phyloP scores from a whole-genome alignment of 2,888 invertebrate species.

The Pherbina coryleti region DNA sequence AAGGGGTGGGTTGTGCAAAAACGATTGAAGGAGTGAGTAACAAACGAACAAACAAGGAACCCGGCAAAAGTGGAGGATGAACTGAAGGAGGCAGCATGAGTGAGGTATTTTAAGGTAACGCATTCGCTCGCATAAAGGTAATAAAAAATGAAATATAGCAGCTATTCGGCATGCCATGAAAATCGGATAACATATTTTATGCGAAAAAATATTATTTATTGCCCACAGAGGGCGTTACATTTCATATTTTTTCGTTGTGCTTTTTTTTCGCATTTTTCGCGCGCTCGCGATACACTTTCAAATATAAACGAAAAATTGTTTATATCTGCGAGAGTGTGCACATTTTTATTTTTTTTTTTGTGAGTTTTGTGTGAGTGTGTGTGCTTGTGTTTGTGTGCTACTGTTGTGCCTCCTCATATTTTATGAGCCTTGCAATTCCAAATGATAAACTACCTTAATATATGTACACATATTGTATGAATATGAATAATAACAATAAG shows the following conservation, averaged over 20 bases:
- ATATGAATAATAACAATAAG: constrained; percentile 35
- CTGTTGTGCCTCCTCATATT: constrained; percentile 35
- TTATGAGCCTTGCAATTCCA: constrained; percentile 45
- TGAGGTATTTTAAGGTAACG: background rate
- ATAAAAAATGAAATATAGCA: constrained; percentile 68
- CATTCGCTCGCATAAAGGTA: constrained; percentile 54
- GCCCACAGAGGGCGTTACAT: constrained; percentile 62
- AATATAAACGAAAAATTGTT: constrained; percentile 13
- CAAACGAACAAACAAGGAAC: background rate
- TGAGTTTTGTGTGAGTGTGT: background rate
- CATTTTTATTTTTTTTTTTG: background rate
- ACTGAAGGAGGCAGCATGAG: background rate
- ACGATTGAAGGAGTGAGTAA: background rate
- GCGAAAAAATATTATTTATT: constrained; percentile 67
- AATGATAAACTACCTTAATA: constrained; percentile 45
- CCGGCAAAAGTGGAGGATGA: background rate
- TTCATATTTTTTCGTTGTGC: constrained; percentile 40
- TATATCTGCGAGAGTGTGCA: constrained; percentile 7
- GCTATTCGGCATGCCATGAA: constrained; percentile 67
- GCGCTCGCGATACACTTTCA: constrained; percentile 1
- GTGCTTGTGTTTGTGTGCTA: constrained; percentile 25
- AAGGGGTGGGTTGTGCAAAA: background rate
- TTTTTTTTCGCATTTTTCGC: constrained; percentile 6
- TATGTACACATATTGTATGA: constrained; percentile 33
- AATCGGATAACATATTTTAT: constrained; percentile 69